phyloP scores from a whole-genome alignment of 2,797 vertebrate genomes.

The Taeniopygia guttata region DNA sequence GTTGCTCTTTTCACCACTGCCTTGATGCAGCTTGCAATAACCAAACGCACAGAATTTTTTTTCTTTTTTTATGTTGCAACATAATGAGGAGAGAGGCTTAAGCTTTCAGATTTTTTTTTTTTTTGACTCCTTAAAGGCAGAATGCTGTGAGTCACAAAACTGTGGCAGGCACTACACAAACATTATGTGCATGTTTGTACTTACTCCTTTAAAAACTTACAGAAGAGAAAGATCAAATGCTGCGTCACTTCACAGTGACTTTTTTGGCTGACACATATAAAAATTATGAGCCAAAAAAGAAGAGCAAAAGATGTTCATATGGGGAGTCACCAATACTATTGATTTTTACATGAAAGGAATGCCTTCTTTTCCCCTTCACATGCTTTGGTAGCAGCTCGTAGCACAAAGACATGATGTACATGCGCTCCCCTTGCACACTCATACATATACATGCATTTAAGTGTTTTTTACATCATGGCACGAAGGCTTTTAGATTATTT shows the following conservation, averaged over 20 bases:
- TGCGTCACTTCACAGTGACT: neutral
- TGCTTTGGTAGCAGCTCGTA: neutral
- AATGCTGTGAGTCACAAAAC: conserved; percentile 15
- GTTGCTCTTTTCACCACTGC: conserved; percentile 1
- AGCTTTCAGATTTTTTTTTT: neutral
- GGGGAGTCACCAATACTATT: rapidly evolving
- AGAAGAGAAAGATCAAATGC: neutral
- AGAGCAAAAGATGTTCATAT: neutral
- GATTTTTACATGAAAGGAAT: neutral
- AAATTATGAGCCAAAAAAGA: neutral
- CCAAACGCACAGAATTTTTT: neutral
- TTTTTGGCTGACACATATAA: neutral
- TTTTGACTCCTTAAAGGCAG: conserved; percentile 20
- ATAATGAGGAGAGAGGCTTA: neutral
- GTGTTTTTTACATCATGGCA: neutral
- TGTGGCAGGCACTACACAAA: neutral
- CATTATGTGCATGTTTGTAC: neutral
- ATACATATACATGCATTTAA: neutral
- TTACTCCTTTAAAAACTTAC: neutral
- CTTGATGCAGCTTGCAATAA: neutral
- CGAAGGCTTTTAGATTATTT: neutral
- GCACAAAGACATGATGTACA: neutral
- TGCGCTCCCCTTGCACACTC: neutral
- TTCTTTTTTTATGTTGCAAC: neutral
- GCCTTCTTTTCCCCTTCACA: neutral